These are phyloP conservation scores for Cyphomyrus discorhynchus DNA, from an alignment of 2,113 vertebrate species.

Conservation along the genomic window DNA sequence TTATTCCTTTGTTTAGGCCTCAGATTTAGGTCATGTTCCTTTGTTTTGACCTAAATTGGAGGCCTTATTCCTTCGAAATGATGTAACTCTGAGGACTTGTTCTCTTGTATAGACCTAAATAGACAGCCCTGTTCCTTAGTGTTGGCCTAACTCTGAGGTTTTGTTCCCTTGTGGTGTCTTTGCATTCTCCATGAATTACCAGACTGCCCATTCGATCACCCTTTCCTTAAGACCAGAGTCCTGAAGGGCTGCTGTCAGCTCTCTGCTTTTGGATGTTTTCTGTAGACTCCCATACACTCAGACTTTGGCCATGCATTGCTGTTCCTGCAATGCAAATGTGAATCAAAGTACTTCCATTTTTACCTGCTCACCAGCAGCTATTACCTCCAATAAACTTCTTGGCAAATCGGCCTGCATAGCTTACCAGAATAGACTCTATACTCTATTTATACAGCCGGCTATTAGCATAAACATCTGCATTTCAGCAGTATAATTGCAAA, in stretches of 20 bases:
- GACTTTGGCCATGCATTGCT: neutral
- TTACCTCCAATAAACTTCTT: neutral
- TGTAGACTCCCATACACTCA: neutral
- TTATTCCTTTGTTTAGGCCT: neutral
- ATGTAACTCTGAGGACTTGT: neutral
- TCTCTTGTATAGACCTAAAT: neutral
- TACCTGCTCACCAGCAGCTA: neutral
- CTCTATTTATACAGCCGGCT: neutral
- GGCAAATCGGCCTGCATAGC: neutral
- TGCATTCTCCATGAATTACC: neutral
- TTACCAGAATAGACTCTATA: neutral
- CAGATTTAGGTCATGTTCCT: neutral
- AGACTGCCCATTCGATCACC: neutral
- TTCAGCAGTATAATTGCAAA: neutral
- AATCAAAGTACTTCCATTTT: neutral
- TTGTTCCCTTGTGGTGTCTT: neutral
- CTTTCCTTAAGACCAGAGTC: neutral
- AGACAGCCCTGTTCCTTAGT: neutral
- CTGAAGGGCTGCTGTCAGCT: neutral
- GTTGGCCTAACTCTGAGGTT: neutral
- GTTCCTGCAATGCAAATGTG: neutral
- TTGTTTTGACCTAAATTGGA: neutral
- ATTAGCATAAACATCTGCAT: neutral
- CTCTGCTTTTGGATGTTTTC: neutral
- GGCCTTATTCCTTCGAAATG: neutral